Evolutionary conservation across 2,113 vertebrate genomes (phyloP), one percentile per base, ranked within the genome.

Genomic region (Caranx ignobilis): DNA sequence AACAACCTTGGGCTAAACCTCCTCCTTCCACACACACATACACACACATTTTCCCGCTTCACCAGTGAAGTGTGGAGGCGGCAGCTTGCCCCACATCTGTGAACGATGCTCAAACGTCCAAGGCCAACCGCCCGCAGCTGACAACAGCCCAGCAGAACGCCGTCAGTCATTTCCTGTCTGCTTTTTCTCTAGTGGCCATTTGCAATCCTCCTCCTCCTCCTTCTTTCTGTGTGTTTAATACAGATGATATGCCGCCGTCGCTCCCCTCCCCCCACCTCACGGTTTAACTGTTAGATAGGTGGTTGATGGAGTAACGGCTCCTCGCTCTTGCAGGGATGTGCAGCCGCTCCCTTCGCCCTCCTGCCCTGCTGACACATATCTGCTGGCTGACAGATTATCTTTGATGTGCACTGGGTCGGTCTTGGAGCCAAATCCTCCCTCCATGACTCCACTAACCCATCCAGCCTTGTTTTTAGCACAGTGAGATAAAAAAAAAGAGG

Each of bases 281-380:
- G 5, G 57, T 32, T 70, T 56, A 56, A 56, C 55, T 50, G 66
- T 19, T 19, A 35, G 57, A 61, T 31, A 8, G 65, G 35, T 73
- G 71, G 81, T 60, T 60, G 87, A 63, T 62, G 32, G 75, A 80
- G n/a, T 4, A 56, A 81, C 41, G 43, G 35, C 18, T 31, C 31
- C 62, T 57, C 6, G 16, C 57, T 77, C 61, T 60, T 62, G 71
- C 26, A n/a, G 31, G 61, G 70, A 34, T 34, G 31, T 12, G 1
- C 47, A 56, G 35, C n/a, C 37, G 66, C 60, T 71, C 26, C 54
- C 19, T 59, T 50, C 35, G 11, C 66, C 86, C 35, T 57, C 67
- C 26, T 77, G 90, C 52, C 86, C 87, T 59, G 70, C 87, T 93
- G 88, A 91, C 90, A 93, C 85, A 89, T 68, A 89, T 90, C 90